phyloP scores from a whole-genome alignment of 2,113 vertebrate species.

The Cephalopholis sonnerati region DNA sequence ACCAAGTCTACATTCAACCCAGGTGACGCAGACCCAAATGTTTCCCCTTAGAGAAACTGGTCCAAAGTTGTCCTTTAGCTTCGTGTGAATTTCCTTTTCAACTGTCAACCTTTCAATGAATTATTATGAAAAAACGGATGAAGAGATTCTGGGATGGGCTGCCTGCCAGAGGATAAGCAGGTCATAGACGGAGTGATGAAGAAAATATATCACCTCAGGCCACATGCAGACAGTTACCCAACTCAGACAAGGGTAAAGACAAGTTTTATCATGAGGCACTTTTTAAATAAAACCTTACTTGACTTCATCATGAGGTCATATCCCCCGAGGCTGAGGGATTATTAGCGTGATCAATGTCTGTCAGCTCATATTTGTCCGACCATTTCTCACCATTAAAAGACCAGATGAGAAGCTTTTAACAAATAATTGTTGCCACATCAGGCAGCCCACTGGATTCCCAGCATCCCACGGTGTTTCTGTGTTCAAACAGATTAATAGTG shows the following conservation, averaged over 20 bases:
- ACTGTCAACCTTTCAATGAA: too few species aligned
- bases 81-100: too few species aligned
- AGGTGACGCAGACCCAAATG: too few species aligned
- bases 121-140: too few species aligned
- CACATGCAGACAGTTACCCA: slow-evolving; percentile 4
- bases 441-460: slow-evolving; percentile 15
- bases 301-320: slow-evolving; percentile 23
- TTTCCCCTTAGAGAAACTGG: too few species aligned
- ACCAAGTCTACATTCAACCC: too few species aligned
- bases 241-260: neutral
- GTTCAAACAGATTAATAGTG: slow-evolving; percentile 16
- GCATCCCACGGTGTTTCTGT: slow-evolving; percentile 18
- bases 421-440: slow-evolving; percentile 48
- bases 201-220: neutral
- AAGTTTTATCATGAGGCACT: neutral
- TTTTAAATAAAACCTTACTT: neutral
- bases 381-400: slow-evolving; percentile 26
- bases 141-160: too few species aligned
- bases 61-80: too few species aligned
- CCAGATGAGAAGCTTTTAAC: slow-evolving; percentile 46
- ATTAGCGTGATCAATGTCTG: slow-evolving; percentile 49
- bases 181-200: neutral
- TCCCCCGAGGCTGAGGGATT: slow-evolving; percentile 26
- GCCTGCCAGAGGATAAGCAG: neutral
- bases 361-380: slow-evolving; percentile 39